A percentile compares a stretch with the other conserved stretches of the same genome.
Evolutionary conservation across 2,888 invertebrate genomes (phyloP).

Genomic region (Lepidocyrtoides sp.): DNA sequence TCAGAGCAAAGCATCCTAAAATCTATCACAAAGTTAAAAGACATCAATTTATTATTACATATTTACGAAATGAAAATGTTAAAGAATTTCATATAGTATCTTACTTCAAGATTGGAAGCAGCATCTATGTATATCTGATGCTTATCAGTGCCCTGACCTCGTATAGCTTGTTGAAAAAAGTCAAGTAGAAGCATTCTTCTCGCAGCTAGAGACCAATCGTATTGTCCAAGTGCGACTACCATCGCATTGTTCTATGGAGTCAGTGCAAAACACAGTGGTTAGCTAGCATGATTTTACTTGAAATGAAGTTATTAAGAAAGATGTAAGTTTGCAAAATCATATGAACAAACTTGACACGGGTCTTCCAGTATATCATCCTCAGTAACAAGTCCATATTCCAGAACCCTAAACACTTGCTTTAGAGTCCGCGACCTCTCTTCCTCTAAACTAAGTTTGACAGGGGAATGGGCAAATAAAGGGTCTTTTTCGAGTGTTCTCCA

Average conservation of each 20-base stretch:
- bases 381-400: conserved; percentile 90
- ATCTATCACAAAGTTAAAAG: conserved; percentile 64
- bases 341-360: conserved; percentile 77
- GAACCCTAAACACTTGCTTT: conserved; percentile 89
- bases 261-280: neutral
- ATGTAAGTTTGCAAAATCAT: neutral
- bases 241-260: conserved; percentile 70
- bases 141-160: conserved; percentile 86
- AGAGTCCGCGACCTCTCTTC: conserved; percentile 89
- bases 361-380: conserved; percentile 83
- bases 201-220: conserved; percentile 84
- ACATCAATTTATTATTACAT: too few species aligned
- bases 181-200: conserved; percentile 85
- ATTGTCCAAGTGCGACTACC: conserved; percentile 84
- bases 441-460: conserved; percentile 87
- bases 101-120: conserved; percentile 86
- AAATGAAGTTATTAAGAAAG: conserved; percentile 1
- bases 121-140: conserved; percentile 86
- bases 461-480: conserved; percentile 88
- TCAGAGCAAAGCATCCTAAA: conserved; percentile 87
- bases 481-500: conserved; percentile 89
- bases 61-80: too few species aligned
- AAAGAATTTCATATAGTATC: neutral
- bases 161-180: conserved; percentile 86
- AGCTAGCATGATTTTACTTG: neutral